Base-by-base conservation (phyloP, 2,797 vertebrate genomes). In the Iguana delicatissima region DNA sequence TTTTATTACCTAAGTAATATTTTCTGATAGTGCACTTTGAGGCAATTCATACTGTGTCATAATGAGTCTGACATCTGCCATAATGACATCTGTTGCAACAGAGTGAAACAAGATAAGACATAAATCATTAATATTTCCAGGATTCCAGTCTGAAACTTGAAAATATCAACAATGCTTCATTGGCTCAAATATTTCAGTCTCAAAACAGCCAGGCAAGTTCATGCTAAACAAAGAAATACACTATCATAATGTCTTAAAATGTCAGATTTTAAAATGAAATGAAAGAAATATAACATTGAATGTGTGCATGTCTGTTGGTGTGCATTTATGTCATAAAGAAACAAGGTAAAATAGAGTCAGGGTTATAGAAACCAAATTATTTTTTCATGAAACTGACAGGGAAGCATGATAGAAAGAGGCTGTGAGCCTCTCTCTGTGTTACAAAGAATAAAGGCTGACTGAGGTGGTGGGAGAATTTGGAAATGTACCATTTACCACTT, bases 91-190 rank as follows among this genome's bases (percentile, higher is more conserved):
- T 94, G 42, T 93, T 95, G 24, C 87, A 96, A 57, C 38, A 92
- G 90, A 94, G 55, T 96, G 86, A 95, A 85, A 93, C 74, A 93
- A 77, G 86, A 93, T 76, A 77, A 93, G 74, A 82, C 26, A 94
- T 89, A 94, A 96, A 95, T 93, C 89, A 92, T 93, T 96, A 95
- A 82, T 93, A 92, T 93, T 96, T 95, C 76, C 62, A 87, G 74
- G 84, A 94, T 95, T 95, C 77, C 69, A 91, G 55, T 84, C 80
- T 95, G 94, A 94, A 95, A 91, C 88, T 88, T 55, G 67, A 85
- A 94, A 90, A 93, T 95, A 96, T 90, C 92, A 94, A 88, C 59
- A 92, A 69, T 92, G 86, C 79, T 96, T 95, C 93, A 92, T 89
- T 94, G 87, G 42, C 94, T 93, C 93, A 80, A 94, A 50, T 88